Evolutionary conservation across 2,113 vertebrate species (phyloP), one percentile per base, ranked within the genome.

Genomic region (Corythoichthys intestinalis): DNA sequence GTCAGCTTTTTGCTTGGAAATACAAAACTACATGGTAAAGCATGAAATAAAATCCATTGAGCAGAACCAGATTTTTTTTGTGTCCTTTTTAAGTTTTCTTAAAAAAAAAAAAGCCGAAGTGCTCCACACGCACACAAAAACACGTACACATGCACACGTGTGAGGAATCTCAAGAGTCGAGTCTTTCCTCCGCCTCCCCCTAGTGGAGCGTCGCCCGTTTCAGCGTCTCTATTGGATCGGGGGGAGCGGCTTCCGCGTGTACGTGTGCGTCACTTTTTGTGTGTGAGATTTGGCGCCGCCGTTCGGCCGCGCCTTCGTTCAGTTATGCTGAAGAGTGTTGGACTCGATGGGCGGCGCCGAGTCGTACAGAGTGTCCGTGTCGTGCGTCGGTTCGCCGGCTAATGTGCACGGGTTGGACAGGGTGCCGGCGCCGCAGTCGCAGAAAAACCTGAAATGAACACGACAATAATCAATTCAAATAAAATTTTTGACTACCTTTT

Each of bases 11-110:
- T 94, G 95, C 95, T 96, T 94, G 94, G 95, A 98, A 97, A 93
- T 93, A 94, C 96, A 96, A 97, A 98, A 96, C 97, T 99, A 99
- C 95, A 97, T 98, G 96, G 96, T 94, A 98, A 99, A 98, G 96
- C 96, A 94, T 93, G 97, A 96, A 99, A 97, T 98, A 94, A 97
- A 96, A 95, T 93, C 94, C 95, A 94, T 94, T 95, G 94, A 95
- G 96, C 94, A 93, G 93, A 96, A 91, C 41, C 41, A 86, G 83
- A 87, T 71, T 7, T 88, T 81, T 77, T 70, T 81, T 71, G 58
- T 12, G 4, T 11, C n/a, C 2, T 11, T 17, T 37, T 37, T 7
- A 3, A 87, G 78, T 71, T 70, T 78, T 69, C 54, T 37, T 48
- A 37, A 93, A 88, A 84, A 93, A 91, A 91, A 91, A 93, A 96